Conservation (phyloP, 2,888 invertebrate species). For the Galerucella pusilla region DNA sequence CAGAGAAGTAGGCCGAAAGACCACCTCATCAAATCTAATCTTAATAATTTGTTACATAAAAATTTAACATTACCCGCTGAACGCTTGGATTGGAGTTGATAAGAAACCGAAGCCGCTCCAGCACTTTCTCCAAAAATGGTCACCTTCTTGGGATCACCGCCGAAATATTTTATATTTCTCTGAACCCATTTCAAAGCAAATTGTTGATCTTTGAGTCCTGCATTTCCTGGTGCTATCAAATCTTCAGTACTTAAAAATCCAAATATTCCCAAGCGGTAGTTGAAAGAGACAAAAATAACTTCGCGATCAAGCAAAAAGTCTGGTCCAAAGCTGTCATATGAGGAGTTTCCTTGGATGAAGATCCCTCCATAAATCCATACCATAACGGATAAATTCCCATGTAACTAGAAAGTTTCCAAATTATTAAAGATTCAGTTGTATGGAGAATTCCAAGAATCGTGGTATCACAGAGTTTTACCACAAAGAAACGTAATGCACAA, state of each 20-base stretch:
- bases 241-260: conserved; percentile 51
- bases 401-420: conserved; percentile 25
- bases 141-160: conserved; percentile 50
- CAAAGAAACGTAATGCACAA: too few species aligned
- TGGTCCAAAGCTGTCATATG: conserved; percentile 42
- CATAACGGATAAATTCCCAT: conserved; percentile 44
- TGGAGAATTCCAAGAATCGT: not conserved
- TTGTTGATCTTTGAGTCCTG: conserved; percentile 51
- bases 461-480: too few species aligned
- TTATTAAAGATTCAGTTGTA: not conserved
- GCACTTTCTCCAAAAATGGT: conserved; percentile 53
- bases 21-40: too few species aligned
- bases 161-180: conserved; percentile 47
- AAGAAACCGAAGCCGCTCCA: conserved; percentile 50
- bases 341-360: conserved; percentile 45
- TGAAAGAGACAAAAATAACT: conserved; percentile 47
- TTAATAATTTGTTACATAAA: too few species aligned
- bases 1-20: too few species aligned
- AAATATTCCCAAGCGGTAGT: conserved; percentile 49
- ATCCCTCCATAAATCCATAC: conserved; percentile 52
- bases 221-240: conserved; percentile 48
- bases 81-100: conserved; percentile 45
- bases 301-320: conserved; percentile 49
- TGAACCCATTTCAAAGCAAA: conserved; percentile 51
- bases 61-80: conserved; percentile 42